phyloP scores from a whole-genome alignment of 2,797 vertebrate species.

The Oreortyx pictus region DNA sequence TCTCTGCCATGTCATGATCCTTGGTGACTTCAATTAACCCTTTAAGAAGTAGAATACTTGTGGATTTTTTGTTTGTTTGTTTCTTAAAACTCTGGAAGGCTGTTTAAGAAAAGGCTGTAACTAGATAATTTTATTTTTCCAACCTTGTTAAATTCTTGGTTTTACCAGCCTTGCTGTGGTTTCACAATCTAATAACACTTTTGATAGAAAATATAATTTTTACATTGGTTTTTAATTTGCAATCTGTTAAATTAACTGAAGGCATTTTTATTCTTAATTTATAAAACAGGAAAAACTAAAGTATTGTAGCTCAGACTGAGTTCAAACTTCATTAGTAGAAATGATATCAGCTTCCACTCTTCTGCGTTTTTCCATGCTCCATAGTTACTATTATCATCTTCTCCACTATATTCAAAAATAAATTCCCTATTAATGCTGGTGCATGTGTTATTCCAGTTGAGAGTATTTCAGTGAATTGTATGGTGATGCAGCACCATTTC shows the following conservation, averaged over 20 bases:
- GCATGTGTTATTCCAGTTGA: not conserved
- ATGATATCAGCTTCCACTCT: not conserved
- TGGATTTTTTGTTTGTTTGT: not conserved
- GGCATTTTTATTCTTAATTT: not conserved
- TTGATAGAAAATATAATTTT: slow-evolving; percentile 5
- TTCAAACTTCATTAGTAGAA: not conserved
- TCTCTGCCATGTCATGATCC: too few relatives aligned
- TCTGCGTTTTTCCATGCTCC: not conserved
- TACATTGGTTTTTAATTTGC: slow-evolving; percentile 24
- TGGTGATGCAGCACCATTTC: not conserved
- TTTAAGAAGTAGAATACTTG: not conserved
- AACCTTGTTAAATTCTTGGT: slow-evolving; percentile 2
- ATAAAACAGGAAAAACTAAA: not conserved
- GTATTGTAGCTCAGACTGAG: not conserved
- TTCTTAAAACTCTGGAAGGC: slow-evolving; percentile 40
- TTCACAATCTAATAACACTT: slow-evolving; percentile 33
- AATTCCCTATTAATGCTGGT: not conserved
- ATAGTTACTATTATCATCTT: not conserved
- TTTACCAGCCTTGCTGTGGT: slow-evolving; percentile 2
- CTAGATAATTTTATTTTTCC: not conserved
- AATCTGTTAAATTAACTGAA: slow-evolving; percentile 53
- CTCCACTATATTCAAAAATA: not conserved
- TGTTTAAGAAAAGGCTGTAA: slow-evolving; percentile 20
- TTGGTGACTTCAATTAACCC: not conserved
- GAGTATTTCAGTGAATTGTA: not conserved